Conservation (phyloP, 2,888 invertebrate genomes). For the Stenichneumon culpator region DNA sequence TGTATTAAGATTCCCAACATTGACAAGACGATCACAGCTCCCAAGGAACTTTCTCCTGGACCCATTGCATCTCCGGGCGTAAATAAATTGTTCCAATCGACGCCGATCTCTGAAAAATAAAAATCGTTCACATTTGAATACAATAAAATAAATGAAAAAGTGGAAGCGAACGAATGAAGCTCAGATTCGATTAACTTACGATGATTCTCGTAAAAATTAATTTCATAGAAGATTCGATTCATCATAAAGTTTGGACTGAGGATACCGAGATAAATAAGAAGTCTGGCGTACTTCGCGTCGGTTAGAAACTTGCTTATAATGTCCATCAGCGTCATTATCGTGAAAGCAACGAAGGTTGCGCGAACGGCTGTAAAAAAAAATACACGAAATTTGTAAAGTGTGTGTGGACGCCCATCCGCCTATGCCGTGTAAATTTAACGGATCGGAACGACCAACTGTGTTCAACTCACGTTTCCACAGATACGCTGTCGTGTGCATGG, state of each 20-base stretch:
- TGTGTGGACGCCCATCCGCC: too few relatives aligned
- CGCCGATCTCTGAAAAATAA: slow-evolving; percentile 83
- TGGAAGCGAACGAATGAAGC: neutral
- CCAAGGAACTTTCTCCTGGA: slow-evolving; percentile 84
- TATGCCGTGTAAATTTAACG: slow-evolving; percentile 79
- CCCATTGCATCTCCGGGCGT: slow-evolving; percentile 76
- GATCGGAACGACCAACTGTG: neutral
- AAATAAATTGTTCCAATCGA: slow-evolving; percentile 85
- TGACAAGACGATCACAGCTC: slow-evolving; percentile 91
- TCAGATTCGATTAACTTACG: slow-evolving; percentile 72
- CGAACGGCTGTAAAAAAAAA: slow-evolving; percentile 61
- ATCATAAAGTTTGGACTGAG: slow-evolving; percentile 80
- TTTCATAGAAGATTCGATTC: slow-evolving; percentile 78
- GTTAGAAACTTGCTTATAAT: slow-evolving; percentile 54
- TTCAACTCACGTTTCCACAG: slow-evolving; percentile 81
- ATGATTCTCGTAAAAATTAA: slow-evolving; percentile 79
- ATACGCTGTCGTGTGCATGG: slow-evolving; percentile 82
- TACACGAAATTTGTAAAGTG: neutral
- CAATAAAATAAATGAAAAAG: neutral
- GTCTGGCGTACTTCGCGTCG: slow-evolving; percentile 42
- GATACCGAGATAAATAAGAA: slow-evolving; percentile 77
- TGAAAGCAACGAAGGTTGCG: slow-evolving; percentile 66
- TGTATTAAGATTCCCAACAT: slow-evolving; percentile 90
- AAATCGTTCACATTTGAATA: neutral
- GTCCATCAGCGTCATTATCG: slow-evolving; percentile 62